Conservation (phyloP, 1,140 invertebrate genomes). For the Sarcophaga peregrina region DNA sequence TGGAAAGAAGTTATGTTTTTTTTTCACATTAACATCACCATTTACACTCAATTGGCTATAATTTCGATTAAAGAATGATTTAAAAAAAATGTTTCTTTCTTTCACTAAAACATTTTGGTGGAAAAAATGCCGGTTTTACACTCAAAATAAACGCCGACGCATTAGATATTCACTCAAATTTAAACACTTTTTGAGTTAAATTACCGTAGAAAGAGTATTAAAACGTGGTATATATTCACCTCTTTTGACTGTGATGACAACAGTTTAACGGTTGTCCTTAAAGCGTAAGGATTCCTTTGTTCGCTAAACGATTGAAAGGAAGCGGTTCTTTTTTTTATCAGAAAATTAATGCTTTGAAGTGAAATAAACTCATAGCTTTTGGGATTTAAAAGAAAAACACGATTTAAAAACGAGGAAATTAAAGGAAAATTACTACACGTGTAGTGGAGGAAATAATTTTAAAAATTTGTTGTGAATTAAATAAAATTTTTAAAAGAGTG, state of each 20-base stretch:
- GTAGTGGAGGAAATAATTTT: not conserved
- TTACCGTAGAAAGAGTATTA: too few relatives aligned
- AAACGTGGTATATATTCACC: constrained; percentile 5
- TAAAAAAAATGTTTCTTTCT: too few relatives aligned
- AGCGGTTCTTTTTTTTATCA: not conserved
- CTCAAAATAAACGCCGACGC: too few relatives aligned
- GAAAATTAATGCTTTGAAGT: not conserved
- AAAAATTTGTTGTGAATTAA: too few relatives aligned
- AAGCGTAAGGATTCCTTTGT: not conserved
- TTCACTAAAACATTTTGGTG: too few relatives aligned
- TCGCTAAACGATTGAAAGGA: not conserved
- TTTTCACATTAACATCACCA: too few relatives aligned
- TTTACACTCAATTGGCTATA: too few relatives aligned
- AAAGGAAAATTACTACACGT: not conserved
- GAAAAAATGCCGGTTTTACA: too few relatives aligned
- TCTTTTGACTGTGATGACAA: not conserved
- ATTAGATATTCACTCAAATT: not conserved
- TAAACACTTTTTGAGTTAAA: not conserved
- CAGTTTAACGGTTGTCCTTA: not conserved
- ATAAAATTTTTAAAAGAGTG: too few relatives aligned
- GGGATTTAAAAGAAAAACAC: not conserved
- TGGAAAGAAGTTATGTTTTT: too few relatives aligned
- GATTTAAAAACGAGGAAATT: not conserved
- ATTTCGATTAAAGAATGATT: too few relatives aligned
- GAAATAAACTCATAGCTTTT: too few relatives aligned